Percentiles rank a stretch among this genome's conserved stretches.
phyloP scores from a whole-genome alignment of 1,140 invertebrate genomes.

The Hypsibius dujardini region DNA sequence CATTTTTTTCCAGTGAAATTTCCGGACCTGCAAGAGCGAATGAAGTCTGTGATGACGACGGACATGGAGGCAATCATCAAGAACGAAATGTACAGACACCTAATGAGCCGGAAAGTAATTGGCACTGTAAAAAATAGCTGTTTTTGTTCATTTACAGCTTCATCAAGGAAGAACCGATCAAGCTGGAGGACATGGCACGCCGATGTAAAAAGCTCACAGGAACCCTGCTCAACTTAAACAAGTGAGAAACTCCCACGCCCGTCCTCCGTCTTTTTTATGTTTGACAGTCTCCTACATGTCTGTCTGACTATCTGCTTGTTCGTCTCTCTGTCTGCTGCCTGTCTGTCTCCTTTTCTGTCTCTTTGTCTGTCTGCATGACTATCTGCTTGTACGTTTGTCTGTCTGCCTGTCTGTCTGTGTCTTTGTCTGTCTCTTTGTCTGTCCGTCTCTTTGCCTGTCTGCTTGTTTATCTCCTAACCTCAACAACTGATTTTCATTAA shows the following conservation, averaged over 20 bases:
- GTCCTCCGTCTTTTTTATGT: too few species aligned
- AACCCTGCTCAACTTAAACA: slow-evolving; percentile 83
- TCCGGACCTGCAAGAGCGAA: slow-evolving; percentile 64
- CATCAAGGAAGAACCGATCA: slow-evolving; percentile 79
- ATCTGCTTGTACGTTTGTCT: too few species aligned
- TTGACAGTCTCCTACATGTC: too few species aligned
- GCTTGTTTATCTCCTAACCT: too few species aligned
- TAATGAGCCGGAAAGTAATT: slow-evolving; percentile 14
- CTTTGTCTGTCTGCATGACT: too few species aligned
- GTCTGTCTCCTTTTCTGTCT: too few species aligned
- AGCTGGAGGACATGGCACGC: slow-evolving; percentile 67
- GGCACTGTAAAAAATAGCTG: slow-evolving; percentile 11
- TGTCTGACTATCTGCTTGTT: too few species aligned
- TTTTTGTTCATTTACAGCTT: slow-evolving; percentile 39
- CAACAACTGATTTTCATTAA: too few species aligned
- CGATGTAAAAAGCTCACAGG: slow-evolving; percentile 89
- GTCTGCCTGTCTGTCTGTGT: too few species aligned
- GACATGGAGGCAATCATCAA: slow-evolving; percentile 84
- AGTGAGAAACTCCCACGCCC: slow-evolving; percentile 40
- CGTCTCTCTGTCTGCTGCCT: too few species aligned
- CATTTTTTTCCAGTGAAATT: slow-evolving; percentile 45
- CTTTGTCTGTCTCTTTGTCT: too few species aligned
- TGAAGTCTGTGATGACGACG: slow-evolving; percentile 64
- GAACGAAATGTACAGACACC: slow-evolving; percentile 55
- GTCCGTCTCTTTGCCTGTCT: too few species aligned